phyloP scores from a whole-genome alignment of 2,797 vertebrate genomes.

The Pseudotriccus pelzelni region DNA sequence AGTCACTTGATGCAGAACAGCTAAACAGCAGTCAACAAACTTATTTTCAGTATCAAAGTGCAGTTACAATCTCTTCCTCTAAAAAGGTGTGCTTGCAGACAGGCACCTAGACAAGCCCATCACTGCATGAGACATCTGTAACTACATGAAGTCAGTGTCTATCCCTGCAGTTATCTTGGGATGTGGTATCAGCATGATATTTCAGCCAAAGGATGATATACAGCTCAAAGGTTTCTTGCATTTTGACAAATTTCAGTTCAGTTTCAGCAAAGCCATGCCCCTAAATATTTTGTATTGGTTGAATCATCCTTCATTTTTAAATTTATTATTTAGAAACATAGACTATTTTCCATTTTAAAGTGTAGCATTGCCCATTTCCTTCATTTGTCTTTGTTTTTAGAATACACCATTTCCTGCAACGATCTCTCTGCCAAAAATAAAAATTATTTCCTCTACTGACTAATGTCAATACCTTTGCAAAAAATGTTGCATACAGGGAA shows the following conservation, averaged over 20 bases:
- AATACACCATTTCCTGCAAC: background rate
- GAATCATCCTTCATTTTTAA: background rate
- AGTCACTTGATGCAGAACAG: background rate
- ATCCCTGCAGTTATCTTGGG: background rate
- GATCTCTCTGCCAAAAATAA: background rate
- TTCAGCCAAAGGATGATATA: background rate
- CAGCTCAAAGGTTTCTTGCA: background rate
- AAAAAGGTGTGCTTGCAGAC: background rate
- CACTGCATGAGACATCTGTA: background rate
- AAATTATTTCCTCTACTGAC: constrained; percentile 1
- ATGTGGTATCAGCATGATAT: background rate
- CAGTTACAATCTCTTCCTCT: background rate
- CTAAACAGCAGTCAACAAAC: background rate
- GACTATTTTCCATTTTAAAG: background rate
- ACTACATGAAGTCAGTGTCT: background rate
- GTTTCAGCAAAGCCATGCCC: background rate
- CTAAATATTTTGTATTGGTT: background rate
- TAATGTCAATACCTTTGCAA: background rate
- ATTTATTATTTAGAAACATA: background rate
- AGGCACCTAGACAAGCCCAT: background rate
- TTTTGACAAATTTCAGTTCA: background rate
- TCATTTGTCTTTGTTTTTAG: background rate
- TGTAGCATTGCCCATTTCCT: background rate
- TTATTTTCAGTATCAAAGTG: background rate
- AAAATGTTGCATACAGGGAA: background rate